Evolutionary conservation across 2,797 vertebrate species (phyloP), one percentile per base, ranked within the genome.

Genomic region (Notoglanidium macrostoma): DNA sequence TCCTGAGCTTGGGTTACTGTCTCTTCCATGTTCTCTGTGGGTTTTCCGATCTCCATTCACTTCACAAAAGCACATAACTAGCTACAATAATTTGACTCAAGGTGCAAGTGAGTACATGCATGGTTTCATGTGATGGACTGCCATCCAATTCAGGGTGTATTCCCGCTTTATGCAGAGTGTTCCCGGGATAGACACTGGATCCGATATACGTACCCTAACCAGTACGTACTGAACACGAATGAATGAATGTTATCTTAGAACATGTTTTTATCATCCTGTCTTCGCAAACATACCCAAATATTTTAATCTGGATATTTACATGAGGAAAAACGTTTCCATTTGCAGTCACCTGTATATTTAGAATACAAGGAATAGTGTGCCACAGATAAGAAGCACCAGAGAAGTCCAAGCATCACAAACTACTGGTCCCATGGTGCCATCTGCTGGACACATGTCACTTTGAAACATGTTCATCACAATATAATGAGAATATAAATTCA

Each of bases 341-440:
- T 57, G 9, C 29, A 78, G 76, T 29, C 76, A 78, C 54, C 76
- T 78, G 76, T 21, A 57, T 29, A 76, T n/a, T 46, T 29, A 12
- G 17, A 80, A 19, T 2, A 54, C 26, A 26, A 54, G 44, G 57
- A 40, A 78, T 12, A 5, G 21, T 21, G 49, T n/a, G 72, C 14
- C 2, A 23, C 17, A 35, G 29, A 63, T 26, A n/a, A 44, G 10
- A 57, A 74, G 17, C 23, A 0, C 40, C 19, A 21, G 14, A 55
- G 23, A 26, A 6, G 17, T 10, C 26, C 9, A 3, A 46, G 40
- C 10, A 11, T 81, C 26, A 12, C 51, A 85, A 84, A 89, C 86
- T 57, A 88, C 87, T 92, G 91, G 93, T 94, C 94, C 92, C 91
- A 88, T 92, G 87, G 89, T 93, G 94, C 95, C 95, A 95, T 95